phyloP scores from a whole-genome alignment of 2,113 vertebrate genomes.

The Phoenicopterus ruber region DNA sequence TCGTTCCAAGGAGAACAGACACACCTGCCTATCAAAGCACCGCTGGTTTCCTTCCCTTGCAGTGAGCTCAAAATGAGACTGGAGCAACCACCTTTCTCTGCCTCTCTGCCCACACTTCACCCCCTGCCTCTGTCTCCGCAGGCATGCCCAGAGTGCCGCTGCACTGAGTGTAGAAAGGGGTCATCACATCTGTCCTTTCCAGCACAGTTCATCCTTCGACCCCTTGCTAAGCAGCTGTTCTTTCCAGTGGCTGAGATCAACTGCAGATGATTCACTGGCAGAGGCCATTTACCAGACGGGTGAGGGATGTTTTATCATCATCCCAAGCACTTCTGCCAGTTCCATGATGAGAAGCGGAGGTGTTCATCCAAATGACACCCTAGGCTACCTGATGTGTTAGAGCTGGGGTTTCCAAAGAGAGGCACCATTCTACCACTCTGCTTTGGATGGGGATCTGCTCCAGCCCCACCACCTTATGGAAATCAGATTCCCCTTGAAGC shows the following conservation, averaged over 20 bases:
- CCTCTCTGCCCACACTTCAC: background rate
- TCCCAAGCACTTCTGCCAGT: background rate
- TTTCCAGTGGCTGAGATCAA: background rate
- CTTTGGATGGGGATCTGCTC: background rate
- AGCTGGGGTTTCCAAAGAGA: background rate
- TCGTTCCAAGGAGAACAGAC: background rate
- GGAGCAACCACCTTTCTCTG: background rate
- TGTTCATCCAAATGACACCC: background rate
- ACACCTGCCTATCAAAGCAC: background rate
- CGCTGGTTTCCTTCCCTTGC: background rate
- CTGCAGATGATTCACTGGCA: background rate
- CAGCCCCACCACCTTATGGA: background rate
- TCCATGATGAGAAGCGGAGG: background rate
- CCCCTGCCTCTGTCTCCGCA: background rate
- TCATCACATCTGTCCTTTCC: background rate
- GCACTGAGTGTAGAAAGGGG: background rate
- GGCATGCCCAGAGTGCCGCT: background rate
- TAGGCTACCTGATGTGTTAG: background rate
- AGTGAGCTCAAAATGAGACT: background rate
- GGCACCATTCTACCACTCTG: background rate
- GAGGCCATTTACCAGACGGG: background rate
- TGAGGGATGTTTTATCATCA: background rate
- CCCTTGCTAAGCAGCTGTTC: background rate
- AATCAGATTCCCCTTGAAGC: background rate
- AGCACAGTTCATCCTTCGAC: background rate